phyloP scores from a whole-genome alignment of 2,888 invertebrate genomes.

The Sturmia bella region DNA sequence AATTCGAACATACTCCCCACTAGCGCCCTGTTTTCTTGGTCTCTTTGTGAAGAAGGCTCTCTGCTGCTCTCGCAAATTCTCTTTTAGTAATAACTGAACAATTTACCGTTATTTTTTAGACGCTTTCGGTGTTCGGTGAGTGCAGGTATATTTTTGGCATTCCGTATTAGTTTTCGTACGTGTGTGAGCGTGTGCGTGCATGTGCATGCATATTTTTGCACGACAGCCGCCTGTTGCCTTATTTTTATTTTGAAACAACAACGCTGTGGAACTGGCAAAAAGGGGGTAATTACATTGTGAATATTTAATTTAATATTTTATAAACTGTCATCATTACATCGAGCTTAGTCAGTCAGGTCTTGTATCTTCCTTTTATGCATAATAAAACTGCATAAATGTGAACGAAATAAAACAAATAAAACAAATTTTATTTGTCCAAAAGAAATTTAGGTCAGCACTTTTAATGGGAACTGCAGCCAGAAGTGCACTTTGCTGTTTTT shows the following conservation, averaged over 20 bases:
- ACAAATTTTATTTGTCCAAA: conserved; percentile 27
- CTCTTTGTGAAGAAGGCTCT: not conserved
- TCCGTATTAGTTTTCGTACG: conserved; percentile 14
- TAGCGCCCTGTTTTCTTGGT: not conserved
- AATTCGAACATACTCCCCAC: conserved; percentile 40
- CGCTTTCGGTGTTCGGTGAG: conserved; percentile 1
- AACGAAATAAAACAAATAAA: conserved; percentile 25
- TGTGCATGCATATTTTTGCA: conserved; percentile 26
- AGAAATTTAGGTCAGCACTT: conserved; percentile 34
- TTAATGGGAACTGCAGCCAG: conserved; percentile 6
- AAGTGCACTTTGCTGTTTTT: conserved; percentile 12
- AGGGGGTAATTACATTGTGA: conserved; percentile 66
- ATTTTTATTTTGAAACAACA: conserved; percentile 49
- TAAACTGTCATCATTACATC: conserved; percentile 64
- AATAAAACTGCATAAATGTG: conserved; percentile 47
- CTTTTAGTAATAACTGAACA: too few relatives aligned
- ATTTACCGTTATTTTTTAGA: conserved; percentile 53
- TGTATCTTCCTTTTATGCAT: conserved; percentile 52
- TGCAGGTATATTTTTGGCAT: conserved; percentile 30
- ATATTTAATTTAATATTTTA: conserved; percentile 68
- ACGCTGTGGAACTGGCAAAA: not conserved
- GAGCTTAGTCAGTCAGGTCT: conserved; percentile 56
- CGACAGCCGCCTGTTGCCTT: conserved; percentile 67
- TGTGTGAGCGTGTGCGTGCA: conserved; percentile 9
- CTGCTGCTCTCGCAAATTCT: too few relatives aligned